Base-by-base conservation (phyloP, 2,113 vertebrate species). In the Ondatra zibethicus region DNA sequence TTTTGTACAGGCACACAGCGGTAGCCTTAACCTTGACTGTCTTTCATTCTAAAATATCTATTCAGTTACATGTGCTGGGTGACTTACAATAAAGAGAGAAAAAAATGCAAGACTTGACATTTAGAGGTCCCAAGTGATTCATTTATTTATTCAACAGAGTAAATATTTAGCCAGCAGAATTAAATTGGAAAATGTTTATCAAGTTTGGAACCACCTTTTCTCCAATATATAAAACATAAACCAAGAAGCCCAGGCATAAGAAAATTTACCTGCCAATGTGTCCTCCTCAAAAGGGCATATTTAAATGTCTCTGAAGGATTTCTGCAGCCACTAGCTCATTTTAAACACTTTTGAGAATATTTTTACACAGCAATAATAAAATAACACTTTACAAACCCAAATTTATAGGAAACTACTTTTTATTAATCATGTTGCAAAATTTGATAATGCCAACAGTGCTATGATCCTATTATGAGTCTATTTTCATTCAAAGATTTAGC, bases 111-210 rank as follows among this genome's bases (percentile, higher is more conserved):
- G 80, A 92, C 66, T 97, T 97, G 97, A 94, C 93, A 96, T 97
- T 97, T 96, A 93, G 92, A 93, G 76, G 94, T 95, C 96, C 96
- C 96, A 97, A 55, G 36, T 94, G 95, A 94, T 95, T 95, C 84
- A 0, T 96, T 97, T 98, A 95, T 97, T 97, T 97, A 98, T 97
- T 97, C 95, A 96, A 73, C 90, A 96, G 87, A 96, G 93, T 97
- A 97, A 97, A 97, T 97, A 97, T 98, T 97, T 98, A 96, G 96
- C 70, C 92, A 92, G 77, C 76, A 85, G 92, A 98, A 97, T 97
- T 97, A 98, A 97, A 98, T 92, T 96, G 97, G 95, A 95, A 97
- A 97, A 93, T 97, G 95, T 94, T 98, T 97, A 96, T 97, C 97
- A 96, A 94, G 94, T 96, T 97, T 92, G 88, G 96, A 97, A 89